A percentile compares a stretch with the other conserved stretches of the same genome.
phyloP scores from a whole-genome alignment of 2,888 invertebrate species.

The Camptogramma bilineatum region DNA sequence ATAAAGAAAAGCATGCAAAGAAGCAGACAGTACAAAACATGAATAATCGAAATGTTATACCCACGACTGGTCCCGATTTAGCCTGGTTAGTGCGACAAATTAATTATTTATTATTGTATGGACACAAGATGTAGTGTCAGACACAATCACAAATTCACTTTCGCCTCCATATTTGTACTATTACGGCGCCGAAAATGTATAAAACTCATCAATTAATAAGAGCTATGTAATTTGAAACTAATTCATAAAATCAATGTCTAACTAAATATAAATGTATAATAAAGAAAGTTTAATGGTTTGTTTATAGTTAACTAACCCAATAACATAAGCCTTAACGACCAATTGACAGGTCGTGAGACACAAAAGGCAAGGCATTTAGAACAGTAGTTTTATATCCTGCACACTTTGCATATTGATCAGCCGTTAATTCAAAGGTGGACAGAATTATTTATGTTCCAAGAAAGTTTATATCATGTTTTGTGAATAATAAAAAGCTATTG shows the following conservation, averaged over 20 bases:
- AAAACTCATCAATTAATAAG: not conserved
- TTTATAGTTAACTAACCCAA: constrained; percentile 12
- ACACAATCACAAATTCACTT: constrained; percentile 49
- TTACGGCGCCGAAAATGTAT: constrained; percentile 45
- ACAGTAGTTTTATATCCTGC: constrained; percentile 15
- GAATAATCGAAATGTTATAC: constrained; percentile 51
- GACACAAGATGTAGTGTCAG: constrained; percentile 50
- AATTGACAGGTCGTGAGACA: constrained; percentile 11
- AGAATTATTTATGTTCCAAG: constrained; percentile 22
- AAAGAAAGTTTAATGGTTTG: constrained; percentile 7
- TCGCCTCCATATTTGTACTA: constrained; percentile 52
- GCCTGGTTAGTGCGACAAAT: constrained; percentile 58
- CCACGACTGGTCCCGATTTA: constrained; percentile 58
- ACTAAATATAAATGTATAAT: not conserved
- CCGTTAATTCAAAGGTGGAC: not conserved
- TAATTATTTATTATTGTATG: constrained; percentile 43
- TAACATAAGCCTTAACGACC: constrained; percentile 6
- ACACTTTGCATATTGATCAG: constrained; percentile 22
- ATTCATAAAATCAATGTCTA: no score
- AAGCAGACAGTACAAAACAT: constrained; percentile 66
- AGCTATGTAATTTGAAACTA: no score
- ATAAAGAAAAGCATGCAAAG: constrained; percentile 68
- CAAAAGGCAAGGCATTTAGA: constrained; percentile 18
- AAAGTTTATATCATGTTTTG: constrained; percentile 12
- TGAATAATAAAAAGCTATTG: constrained; percentile 13